phyloP scores from a whole-genome alignment of 2,113 vertebrate genomes.

The Phylloscopus trochiloides region DNA sequence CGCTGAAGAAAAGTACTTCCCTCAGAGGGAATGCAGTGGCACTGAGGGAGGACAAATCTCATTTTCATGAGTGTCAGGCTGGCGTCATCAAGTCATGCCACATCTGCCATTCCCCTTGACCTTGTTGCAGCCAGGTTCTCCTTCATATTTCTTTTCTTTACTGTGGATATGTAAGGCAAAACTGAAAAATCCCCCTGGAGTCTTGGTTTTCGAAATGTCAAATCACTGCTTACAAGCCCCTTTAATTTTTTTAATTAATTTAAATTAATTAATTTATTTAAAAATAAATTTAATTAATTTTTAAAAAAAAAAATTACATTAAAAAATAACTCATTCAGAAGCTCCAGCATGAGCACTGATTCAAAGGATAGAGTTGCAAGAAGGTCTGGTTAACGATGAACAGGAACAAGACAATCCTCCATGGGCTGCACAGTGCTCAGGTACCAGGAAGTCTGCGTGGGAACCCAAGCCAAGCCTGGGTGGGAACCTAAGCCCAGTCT shows the following conservation, averaged over 20 bases:
- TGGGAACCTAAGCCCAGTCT: background rate
- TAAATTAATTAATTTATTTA: too few relatives aligned
- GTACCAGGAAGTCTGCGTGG: background rate
- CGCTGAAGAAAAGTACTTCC: background rate
- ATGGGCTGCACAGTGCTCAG: background rate
- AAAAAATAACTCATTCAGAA: background rate
- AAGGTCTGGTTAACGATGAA: background rate
- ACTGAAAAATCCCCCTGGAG: background rate
- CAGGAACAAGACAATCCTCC: background rate
- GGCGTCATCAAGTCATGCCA: background rate
- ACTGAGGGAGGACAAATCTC: background rate
- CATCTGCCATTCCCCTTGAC: background rate
- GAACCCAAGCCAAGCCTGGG: background rate
- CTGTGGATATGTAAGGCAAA: background rate
- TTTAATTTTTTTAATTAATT: fast-evolving
- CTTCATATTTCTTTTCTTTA: background rate
- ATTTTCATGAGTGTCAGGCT: background rate
- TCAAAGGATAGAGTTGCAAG: background rate
- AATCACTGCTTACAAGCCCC: background rate
- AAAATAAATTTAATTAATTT: too few relatives aligned
- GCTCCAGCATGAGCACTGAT: background rate
- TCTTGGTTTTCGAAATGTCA: background rate
- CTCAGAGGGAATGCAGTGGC: background rate
- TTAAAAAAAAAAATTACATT: background rate
- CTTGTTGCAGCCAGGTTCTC: background rate